These are phyloP conservation scores for Arremon brunneinucha DNA, from an alignment of 2,797 vertebrate species.

Conservation along the genomic window DNA sequence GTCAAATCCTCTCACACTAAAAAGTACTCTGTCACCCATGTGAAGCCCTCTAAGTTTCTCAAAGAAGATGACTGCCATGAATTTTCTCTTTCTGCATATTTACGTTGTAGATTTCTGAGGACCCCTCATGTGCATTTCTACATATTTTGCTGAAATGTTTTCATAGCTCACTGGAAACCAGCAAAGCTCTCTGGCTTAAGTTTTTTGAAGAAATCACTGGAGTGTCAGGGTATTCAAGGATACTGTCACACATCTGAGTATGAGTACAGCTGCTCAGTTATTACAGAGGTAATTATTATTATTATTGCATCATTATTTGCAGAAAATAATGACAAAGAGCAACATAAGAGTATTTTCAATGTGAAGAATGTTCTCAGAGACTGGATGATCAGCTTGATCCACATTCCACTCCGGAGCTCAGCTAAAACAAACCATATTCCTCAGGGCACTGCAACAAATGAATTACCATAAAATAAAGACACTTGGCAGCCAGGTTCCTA, in stretches of 20 bases:
- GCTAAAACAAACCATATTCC: background rate
- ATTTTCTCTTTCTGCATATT: background rate
- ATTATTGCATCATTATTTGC: background rate
- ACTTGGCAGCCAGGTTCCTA: background rate
- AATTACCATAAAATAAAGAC: background rate
- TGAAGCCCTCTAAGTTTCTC: background rate
- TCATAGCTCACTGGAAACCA: background rate
- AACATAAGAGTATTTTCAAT: background rate
- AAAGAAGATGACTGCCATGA: background rate
- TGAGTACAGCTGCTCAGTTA: background rate
- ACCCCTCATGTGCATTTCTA: background rate
- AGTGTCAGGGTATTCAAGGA: background rate
- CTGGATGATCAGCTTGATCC: background rate
- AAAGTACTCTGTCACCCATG: background rate
- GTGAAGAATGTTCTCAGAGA: background rate
- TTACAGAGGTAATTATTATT: background rate
- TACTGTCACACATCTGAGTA: background rate
- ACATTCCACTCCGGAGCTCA: background rate
- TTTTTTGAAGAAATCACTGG: background rate
- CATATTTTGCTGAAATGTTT: background rate
- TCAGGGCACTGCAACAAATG: background rate
- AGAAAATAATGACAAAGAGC: background rate
- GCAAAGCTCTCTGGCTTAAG: background rate
- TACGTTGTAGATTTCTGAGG: background rate
- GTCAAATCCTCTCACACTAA: background rate